A percentile compares a stretch with the other conserved stretches of the same genome.
These are phyloP conservation scores for Galerucella pusilla DNA, from an alignment of 2,888 invertebrate species.

Conservation along the genomic window DNA sequence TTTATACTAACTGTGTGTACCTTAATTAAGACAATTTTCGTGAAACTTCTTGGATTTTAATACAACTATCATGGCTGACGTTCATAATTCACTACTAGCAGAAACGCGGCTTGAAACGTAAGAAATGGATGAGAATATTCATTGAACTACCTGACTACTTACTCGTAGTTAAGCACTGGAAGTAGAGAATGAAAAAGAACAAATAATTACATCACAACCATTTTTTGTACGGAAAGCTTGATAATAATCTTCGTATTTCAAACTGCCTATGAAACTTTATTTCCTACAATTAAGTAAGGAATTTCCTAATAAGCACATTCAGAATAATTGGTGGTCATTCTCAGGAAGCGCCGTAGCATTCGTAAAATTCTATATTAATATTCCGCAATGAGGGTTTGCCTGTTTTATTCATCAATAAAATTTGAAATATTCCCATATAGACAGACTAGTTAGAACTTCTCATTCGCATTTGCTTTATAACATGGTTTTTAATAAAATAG, in stretches of 20 bases:
- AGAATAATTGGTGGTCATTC: conserved; percentile 4
- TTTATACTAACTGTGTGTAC: too few species aligned
- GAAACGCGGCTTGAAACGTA: too few species aligned
- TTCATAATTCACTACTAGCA: too few species aligned
- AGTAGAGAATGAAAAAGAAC: background rate
- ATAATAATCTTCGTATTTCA: background rate
- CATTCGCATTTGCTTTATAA: background rate
- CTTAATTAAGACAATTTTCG: too few species aligned
- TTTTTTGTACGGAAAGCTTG: background rate
- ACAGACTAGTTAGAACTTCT: background rate
- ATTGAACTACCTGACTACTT: too few species aligned
- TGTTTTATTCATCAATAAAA: conserved; percentile 11
- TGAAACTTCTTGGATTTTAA: too few species aligned
- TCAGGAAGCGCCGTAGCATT: background rate
- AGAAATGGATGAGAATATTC: too few species aligned
- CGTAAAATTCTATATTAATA: background rate
- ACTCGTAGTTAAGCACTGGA: too few species aligned
- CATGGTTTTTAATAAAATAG: too few species aligned
- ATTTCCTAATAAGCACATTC: background rate
- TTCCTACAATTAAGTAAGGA: background rate
- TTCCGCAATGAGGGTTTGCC: background rate
- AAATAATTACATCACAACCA: background rate
- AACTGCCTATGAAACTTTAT: conserved; percentile 3
- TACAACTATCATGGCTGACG: too few species aligned
- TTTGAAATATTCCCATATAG: conserved; percentile 1